Evolutionary conservation across 1,140 invertebrate species (phyloP), one percentile per base, ranked within the genome.

Genomic region (Hycleus phaleratus): DNA sequence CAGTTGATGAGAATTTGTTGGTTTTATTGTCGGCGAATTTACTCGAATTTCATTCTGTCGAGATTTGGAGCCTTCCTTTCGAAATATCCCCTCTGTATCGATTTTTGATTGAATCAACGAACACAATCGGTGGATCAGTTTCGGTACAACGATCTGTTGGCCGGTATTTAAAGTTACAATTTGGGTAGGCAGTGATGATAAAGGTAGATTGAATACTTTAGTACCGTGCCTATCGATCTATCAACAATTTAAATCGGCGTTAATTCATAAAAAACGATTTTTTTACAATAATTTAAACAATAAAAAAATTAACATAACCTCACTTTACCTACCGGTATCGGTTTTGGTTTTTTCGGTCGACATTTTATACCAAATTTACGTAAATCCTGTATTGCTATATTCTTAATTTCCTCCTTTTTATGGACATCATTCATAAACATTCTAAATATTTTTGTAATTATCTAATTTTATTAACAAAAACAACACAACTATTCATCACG

Each of bases 41-140:
- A 88, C 84, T 72, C 85, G 85, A 10, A 93, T 80, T 72, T 93
- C 88, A 68, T 83, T 85, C 72, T 92, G 89, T 62, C 90, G 79
- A 46, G 79, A 77, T 58, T 88, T 82, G 9, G 89, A 90, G 3
- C 90, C 90, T 59, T 88, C 87, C 76, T 91, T 93, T 26, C 91
- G 78, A 68, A 93, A 93, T 42, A 94, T 73, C 3, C 91, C 91
- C 71, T 92, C 90, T 25, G 83, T 81, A 38, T 81, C 79, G 26
- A 86, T 77, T 72, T 87, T 79, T 26, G 81, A 73, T 46, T 83
- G 73, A 51, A 93, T 79, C 67, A 83, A 81, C 18, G 79, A 75
- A 62, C 85, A 83, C 60, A 87, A 81, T 68, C 90, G 82, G 61
- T 82, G 81, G 1, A 93, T 79, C 70, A 92, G 85, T 62, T 79